Evolutionary conservation across 2,113 vertebrate species (phyloP), one percentile per base, ranked within the genome.

Genomic region (western clawed frog (Xenopus tropicalis)): DNA sequence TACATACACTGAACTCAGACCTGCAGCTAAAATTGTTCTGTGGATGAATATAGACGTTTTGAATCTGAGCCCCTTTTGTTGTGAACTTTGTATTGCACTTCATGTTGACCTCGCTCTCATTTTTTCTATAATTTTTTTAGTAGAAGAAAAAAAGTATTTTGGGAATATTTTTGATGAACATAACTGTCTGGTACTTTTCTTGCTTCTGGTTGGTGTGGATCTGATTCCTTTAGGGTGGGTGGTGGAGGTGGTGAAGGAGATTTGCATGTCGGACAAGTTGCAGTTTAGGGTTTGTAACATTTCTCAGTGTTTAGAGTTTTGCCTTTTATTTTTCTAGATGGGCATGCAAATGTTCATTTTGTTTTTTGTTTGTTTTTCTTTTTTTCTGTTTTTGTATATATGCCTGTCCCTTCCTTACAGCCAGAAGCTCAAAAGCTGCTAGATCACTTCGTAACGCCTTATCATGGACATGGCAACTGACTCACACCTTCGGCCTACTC

Each of bases 391-490:
- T 69, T 99, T 93, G 98, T 95, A 98, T 97, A 98, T 98, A 98
- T 91, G 94, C 96, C 95, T 95, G 95, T 98, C 96, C 96, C 96
- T 99, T 99, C 97, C 95, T 99, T 99, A 98, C 97, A 99, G 97
- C 97, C 94, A 94, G 95, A 98, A 98, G 94, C 95, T 94, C 95
- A 96, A 98, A 98, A 94, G 96, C 96, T 93, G 96, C 95, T 95
- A 98, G 95, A 98, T 95, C 94, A 95, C 97, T 98, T 92, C 95
- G 96, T 94, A 94, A 95, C 88, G 95, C 96, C 96, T 94, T 96
- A 97, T 97, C 96, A 98, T 98, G 97, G 97, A 99, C 96, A 98
- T 98, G 97, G 97, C 97, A 97, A 94, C 95, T 98, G 95, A 96
- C 95, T 96, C 96, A 95, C 93, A 97, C 96, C 90, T 90, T 98